phyloP scores from a whole-genome alignment of 2,113 vertebrate genomes.

The Isichthys henryi region DNA sequence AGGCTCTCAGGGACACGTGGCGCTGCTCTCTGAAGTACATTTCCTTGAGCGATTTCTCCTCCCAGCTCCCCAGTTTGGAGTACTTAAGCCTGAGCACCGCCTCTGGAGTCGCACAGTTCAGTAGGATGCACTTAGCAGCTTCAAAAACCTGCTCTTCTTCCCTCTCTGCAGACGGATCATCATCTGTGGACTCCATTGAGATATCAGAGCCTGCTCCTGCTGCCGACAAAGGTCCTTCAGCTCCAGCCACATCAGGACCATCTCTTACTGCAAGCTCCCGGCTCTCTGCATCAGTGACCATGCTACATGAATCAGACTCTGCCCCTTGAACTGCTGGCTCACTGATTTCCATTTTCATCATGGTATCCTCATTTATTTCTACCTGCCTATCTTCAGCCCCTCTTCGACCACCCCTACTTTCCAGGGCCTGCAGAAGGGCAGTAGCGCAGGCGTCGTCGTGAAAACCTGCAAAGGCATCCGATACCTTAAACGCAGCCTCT shows the following conservation, averaged over 20 bases:
- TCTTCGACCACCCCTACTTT: constrained; percentile 29
- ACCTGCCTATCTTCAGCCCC: background rate
- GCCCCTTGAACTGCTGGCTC: background rate
- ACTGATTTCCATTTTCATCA: background rate
- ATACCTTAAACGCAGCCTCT: constrained; percentile 39
- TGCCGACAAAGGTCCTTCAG: background rate
- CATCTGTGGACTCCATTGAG: constrained; percentile 12
- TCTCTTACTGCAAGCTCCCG: background rate
- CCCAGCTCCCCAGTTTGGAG: constrained; percentile 47
- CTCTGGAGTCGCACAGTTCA: constrained; percentile 63
- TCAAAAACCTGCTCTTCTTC: constrained; percentile 48
- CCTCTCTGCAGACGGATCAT: constrained; percentile 1
- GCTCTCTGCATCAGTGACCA: background rate
- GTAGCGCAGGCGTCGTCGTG: constrained; percentile 62
- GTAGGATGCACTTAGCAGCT: constrained; percentile 52
- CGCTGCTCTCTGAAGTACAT: constrained; percentile 56
- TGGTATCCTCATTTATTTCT: background rate
- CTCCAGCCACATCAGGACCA: background rate
- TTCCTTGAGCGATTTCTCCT: constrained; percentile 45
- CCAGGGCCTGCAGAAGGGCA: constrained; percentile 57
- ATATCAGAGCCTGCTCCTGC: constrained; percentile 1
- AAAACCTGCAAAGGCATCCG: constrained; percentile 59
- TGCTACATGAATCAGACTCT: background rate
- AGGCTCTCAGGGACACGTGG: constrained; percentile 53
- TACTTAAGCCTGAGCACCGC: constrained; percentile 56